These are phyloP conservation scores for Bombus pascuorum DNA, from an alignment of 1,140 invertebrate genomes.

Conservation along the genomic window DNA sequence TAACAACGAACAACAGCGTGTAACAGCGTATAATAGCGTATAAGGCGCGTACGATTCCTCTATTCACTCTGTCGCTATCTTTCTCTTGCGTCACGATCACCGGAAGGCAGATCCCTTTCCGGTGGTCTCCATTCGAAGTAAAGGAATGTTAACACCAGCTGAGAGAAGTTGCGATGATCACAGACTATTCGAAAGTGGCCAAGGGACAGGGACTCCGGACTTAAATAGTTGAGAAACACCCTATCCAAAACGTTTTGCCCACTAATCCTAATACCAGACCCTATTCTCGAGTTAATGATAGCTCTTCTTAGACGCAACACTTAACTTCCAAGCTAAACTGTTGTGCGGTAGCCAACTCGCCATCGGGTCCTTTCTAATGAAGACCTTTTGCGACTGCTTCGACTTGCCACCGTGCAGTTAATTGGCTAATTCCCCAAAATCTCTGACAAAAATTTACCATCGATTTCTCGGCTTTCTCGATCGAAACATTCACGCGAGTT, in stretches of 20 bases:
- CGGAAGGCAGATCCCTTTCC: not conserved
- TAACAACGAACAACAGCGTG: not conserved
- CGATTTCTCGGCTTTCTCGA: too few relatives aligned
- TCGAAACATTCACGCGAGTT: not conserved
- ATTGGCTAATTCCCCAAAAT: constrained; percentile 42
- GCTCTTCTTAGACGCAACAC: constrained; percentile 68
- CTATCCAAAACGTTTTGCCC: constrained; percentile 67
- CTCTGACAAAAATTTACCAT: not conserved
- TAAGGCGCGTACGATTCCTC: not conserved
- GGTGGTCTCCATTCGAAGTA: constrained; percentile 2
- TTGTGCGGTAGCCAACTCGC: constrained; percentile 62
- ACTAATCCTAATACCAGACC: constrained; percentile 70
- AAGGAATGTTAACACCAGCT: constrained; percentile 50
- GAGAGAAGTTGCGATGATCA: constrained; percentile 52
- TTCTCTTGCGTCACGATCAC: not conserved
- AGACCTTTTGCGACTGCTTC: constrained; percentile 59
- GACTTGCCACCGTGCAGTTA: constrained; percentile 59
- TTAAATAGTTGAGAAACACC: constrained; percentile 65
- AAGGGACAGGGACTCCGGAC: constrained; percentile 16
- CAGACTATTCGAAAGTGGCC: constrained; percentile 27
- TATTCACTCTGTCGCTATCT: not conserved
- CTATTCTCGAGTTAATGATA: constrained; percentile 69
- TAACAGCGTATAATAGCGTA: not conserved
- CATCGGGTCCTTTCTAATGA: constrained; percentile 64
- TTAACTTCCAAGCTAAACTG: constrained; percentile 62